These are phyloP conservation scores for Plectropomus leopardus DNA, from an alignment of 2,113 vertebrate species.

Conservation along the genomic window DNA sequence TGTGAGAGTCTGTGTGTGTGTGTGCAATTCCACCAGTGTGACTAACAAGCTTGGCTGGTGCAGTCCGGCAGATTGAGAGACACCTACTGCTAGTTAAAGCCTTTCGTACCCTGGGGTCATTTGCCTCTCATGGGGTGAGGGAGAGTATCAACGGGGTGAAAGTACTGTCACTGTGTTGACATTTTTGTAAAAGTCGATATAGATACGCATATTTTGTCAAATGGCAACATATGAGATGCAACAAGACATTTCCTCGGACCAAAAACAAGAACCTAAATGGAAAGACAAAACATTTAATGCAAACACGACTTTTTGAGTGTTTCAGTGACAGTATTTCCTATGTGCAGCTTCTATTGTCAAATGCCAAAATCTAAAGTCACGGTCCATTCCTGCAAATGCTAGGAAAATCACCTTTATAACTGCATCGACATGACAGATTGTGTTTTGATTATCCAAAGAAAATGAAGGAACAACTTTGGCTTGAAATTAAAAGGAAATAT, in stretches of 20 bases:
- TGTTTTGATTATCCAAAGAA: background rate
- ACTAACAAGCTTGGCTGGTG: slow-evolving; percentile 82
- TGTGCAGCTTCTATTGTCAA: background rate
- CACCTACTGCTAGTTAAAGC: slow-evolving; percentile 81
- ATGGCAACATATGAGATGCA: background rate
- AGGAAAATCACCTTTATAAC: background rate
- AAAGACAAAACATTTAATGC: too few species aligned
- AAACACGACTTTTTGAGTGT: too few species aligned
- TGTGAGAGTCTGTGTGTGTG: background rate
- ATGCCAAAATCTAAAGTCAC: background rate
- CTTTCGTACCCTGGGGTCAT: slow-evolving; percentile 70
- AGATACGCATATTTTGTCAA: slow-evolving; percentile 17
- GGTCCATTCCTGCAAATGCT: slow-evolving; percentile 7
- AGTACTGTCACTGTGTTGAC: slow-evolving; percentile 23
- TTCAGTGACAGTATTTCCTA: background rate
- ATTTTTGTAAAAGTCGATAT: slow-evolving; percentile 32
- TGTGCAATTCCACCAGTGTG: slow-evolving; percentile 65
- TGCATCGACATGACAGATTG: background rate
- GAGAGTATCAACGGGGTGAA: slow-evolving; percentile 40
- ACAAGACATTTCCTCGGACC: background rate
- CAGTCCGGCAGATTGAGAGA: slow-evolving; percentile 79
- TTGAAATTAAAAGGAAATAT: slow-evolving; percentile 1
- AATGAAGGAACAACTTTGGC: background rate
- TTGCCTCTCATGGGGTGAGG: slow-evolving; percentile 55
- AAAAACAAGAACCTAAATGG: too few species aligned